Percentiles rank a stretch among this genome's conserved stretches.
These are phyloP conservation scores for Heliocidaris tuberculata DNA, from an alignment of 35 echinoderm and acorn worm genomes.

Conservation along the genomic window DNA sequence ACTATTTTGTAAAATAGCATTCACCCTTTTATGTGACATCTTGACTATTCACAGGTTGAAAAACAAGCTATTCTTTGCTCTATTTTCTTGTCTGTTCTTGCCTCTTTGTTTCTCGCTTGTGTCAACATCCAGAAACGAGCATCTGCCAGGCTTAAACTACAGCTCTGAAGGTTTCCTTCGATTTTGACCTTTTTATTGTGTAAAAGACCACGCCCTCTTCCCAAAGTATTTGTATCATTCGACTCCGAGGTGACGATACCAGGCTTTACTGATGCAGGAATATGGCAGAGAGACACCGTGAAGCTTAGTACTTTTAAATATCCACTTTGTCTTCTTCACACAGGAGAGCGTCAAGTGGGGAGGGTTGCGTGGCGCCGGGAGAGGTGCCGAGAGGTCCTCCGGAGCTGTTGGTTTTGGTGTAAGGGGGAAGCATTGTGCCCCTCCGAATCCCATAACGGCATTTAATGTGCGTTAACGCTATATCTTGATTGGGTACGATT, in stretches of 20 bases:
- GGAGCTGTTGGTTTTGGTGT: neutral
- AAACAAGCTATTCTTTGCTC: neutral
- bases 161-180: neutral
- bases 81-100: neutral
- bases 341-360: neutral
- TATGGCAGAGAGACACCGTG: neutral
- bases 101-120: neutral
- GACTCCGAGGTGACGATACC: neutral
- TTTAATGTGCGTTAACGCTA: conserved; percentile 1
- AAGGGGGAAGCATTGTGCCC: neutral
- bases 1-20: neutral
- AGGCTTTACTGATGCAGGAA: neutral
- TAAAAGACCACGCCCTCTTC: neutral
- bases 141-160: neutral
- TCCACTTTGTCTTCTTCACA: neutral
- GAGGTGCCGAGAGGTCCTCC: neutral
- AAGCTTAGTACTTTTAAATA: neutral
- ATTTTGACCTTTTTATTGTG: neutral
- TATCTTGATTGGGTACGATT: neutral
- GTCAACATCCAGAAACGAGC: neutral
- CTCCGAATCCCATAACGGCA: neutral
- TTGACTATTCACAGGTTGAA: neutral
- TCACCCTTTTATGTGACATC: neutral
- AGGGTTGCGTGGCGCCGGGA: neutral
- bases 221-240: neutral